These are phyloP conservation scores for Chelon labrosus DNA, from an alignment of 2,797 vertebrate species.

Conservation along the genomic window DNA sequence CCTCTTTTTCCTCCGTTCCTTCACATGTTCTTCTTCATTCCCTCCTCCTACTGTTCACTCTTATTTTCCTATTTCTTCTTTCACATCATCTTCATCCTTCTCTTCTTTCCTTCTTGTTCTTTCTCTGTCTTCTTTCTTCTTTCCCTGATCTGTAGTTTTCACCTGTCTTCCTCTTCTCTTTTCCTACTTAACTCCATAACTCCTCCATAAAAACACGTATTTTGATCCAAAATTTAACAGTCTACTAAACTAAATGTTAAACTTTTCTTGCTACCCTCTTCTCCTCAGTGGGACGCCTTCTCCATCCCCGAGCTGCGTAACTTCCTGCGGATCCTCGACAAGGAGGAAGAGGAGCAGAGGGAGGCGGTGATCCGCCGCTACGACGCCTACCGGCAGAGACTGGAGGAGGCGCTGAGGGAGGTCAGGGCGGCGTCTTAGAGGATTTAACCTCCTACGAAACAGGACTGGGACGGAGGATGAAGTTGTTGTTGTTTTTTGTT, in stretches of 20 bases:
- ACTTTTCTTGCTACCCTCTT: background rate
- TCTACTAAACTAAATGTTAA: too few species aligned
- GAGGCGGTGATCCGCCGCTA: slow-evolving; percentile 89
- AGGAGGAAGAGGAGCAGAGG: slow-evolving; percentile 93
- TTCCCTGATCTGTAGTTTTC: too few species aligned
- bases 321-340: slow-evolving; percentile 95
- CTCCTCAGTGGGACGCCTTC: slow-evolving; percentile 96
- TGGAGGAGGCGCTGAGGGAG: slow-evolving; percentile 90
- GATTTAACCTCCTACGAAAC: slow-evolving; percentile 50
- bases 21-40: background rate
- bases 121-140: too few species aligned
- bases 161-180: too few species aligned
- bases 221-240: too few species aligned
- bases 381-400: slow-evolving; percentile 87
- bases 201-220: too few species aligned
- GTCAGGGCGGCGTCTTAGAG: slow-evolving; percentile 75
- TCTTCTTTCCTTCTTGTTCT: background rate
- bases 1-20: background rate
- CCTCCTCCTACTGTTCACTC: too few species aligned
- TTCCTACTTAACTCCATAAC: too few species aligned
- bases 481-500: background rate
- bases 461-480: slow-evolving; percentile 48
- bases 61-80: background rate
- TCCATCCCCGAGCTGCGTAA: slow-evolving; percentile 95
- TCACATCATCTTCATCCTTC: background rate